A percentile compares a stretch with the other conserved stretches of the same genome.
Evolutionary conservation across 2,797 vertebrate genomes (phyloP).

Genomic region (Chaenodraco wilsoni): DNA sequence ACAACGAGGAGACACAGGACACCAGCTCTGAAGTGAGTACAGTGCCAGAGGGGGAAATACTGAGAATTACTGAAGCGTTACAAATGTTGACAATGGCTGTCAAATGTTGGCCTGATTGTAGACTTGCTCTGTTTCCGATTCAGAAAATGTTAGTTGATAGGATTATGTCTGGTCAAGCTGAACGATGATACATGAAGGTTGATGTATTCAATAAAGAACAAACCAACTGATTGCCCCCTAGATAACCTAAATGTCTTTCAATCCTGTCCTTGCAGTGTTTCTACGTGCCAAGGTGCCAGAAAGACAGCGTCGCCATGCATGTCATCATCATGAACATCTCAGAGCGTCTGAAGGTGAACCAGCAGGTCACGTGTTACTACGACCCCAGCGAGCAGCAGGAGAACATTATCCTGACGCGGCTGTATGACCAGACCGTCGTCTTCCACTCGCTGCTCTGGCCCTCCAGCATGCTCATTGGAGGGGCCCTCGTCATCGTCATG

Average conservation of each 20-base stretch:
- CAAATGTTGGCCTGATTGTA: conserved; percentile 56
- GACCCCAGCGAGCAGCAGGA: conserved; percentile 90
- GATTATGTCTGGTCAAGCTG: conserved; percentile 36
- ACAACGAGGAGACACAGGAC: conserved; percentile 93
- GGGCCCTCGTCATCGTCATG: conserved; percentile 91
- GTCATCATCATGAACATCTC: conserved; percentile 88
- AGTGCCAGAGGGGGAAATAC: conserved; percentile 59
- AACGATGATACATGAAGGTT: conserved; percentile 22
- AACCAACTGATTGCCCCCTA: conserved; percentile 6
- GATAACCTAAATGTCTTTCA: conserved; percentile 32
- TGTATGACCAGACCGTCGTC: conserved; percentile 88
- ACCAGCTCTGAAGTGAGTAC: conserved; percentile 90
- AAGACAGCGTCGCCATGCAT: conserved; percentile 88
- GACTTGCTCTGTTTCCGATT: conserved; percentile 28
- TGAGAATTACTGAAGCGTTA: conserved; percentile 60
- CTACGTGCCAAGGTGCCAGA: conserved; percentile 93
- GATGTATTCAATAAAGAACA: conserved; percentile 24
- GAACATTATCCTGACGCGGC: conserved; percentile 88
- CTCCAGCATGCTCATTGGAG: conserved; percentile 90
- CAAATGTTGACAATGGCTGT: conserved; percentile 60
- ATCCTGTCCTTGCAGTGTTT: conserved; percentile 86
- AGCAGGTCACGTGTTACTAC: conserved; percentile 90
- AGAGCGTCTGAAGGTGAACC: conserved; percentile 89
- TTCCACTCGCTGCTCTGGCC: conserved; percentile 94
- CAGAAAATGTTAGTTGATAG: conserved; percentile 43